Evolutionary conservation across 2,888 invertebrate genomes (phyloP), one percentile per base, ranked within the genome.

Genomic region (Ichneumon xanthorius): DNA sequence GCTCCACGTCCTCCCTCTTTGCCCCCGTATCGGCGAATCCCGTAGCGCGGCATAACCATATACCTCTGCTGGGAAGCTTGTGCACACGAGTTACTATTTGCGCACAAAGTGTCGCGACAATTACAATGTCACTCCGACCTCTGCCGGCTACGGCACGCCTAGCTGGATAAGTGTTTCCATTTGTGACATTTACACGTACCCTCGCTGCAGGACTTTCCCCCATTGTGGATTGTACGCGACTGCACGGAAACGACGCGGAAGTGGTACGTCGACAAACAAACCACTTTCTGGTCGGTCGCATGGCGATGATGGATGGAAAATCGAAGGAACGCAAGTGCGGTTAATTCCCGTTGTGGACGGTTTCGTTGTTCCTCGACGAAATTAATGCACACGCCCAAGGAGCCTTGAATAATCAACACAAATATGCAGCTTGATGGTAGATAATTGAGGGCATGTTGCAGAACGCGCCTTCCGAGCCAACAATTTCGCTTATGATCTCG

Each of bases 81-180:
- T 14, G 48, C 82, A 65, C 82, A 73, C 80, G 48, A 72, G 65
- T 75, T 76, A 79, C 76, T 83, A 86, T 80, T 86, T 80, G 77
- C 82, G 61, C 80, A 71, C 67, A 76, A 63, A 45, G 68, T 80
- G 65, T 67, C 61, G 58, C 55, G 63, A 70, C 82, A 80, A 86
- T 86, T 78, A 85, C 85, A 82, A 78, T 77, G 80, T 83, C 80
- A 83, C 80, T 80, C 73, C 22, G 40, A 19, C 58, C 33, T 63
- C 70, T 37, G 33, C 53, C n/a, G 16, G 53, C n/a, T 67, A 26
- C n/a, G 22, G 22, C 37, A 50, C 65, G 33, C 67, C 26, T 22
- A 77, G 67, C 77, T 26, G 77, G 77, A 77, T 77, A 77, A 77
- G 55, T 67, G 77, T 77, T 77, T 77, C 53, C 37, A 77, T 40